These are phyloP conservation scores for Heterotilapia buettikoferi DNA, from an alignment of 2,113 vertebrate species.

Conservation along the genomic window DNA sequence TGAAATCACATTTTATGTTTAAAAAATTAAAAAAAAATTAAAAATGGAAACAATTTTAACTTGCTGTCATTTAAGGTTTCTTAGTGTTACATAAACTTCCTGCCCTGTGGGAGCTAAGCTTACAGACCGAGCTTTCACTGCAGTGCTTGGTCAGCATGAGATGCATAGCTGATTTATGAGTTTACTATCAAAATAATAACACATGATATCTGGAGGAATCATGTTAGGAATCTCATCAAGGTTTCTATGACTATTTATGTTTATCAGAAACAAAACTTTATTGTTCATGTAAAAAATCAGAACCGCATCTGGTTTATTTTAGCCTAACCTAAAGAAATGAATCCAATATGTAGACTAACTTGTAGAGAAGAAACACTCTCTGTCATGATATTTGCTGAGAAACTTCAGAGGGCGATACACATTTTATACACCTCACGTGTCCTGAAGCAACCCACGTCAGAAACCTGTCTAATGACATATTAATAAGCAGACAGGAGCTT, in stretches of 20 bases:
- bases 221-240: background rate
- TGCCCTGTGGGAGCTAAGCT: background rate
- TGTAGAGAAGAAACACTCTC: background rate
- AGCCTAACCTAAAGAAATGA: background rate
- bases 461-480: background rate
- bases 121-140: background rate
- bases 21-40: background rate
- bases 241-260: background rate
- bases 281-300: background rate
- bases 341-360: background rate
- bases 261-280: background rate
- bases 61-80: background rate
- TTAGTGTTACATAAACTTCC: background rate
- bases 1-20: background rate
- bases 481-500: background rate
- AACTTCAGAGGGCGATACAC: background rate
- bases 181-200: background rate
- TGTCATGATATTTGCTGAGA: background rate
- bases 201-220: background rate
- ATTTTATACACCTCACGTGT: background rate
- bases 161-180: background rate
- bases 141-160: background rate
- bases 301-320: background rate
- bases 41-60: background rate
- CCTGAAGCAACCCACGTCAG: background rate